Percentiles rank a stretch among this genome's conserved stretches.
phyloP scores from a whole-genome alignment of 53 echinoderm and acorn worm genomes.

The Echinarachnius parma region DNA sequence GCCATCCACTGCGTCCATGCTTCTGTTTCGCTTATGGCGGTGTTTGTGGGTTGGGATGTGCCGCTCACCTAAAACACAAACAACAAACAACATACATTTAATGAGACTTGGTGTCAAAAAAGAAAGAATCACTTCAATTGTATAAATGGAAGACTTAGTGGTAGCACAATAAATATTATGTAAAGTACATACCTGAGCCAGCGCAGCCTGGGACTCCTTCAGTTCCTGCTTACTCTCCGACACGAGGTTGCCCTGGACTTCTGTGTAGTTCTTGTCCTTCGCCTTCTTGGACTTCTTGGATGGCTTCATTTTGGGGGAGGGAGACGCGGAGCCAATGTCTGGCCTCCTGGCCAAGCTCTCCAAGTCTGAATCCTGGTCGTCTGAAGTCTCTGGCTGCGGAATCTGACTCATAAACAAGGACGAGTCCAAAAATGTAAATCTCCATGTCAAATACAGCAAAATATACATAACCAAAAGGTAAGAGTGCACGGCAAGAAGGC shows the following conservation, averaged over 20 bases:
- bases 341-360: conserved; percentile 12
- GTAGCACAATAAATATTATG: conserved; percentile 9
- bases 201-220: conserved; percentile 29
- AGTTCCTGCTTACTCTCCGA: conserved; percentile 25
- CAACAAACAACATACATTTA: conserved; percentile 6
- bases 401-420: conserved; percentile 16
- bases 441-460: conserved; percentile 20
- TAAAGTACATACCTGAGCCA: conserved; percentile 6
- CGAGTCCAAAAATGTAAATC: conserved; percentile 4
- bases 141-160: conserved; percentile 3
- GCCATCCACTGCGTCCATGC: conserved; percentile 32
- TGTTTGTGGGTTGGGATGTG: conserved; percentile 10
- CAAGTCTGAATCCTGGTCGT: conserved; percentile 5
- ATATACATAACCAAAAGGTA: conserved; percentile 5
- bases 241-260: conserved; percentile 16
- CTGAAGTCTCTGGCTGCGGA: conserved; percentile 7
- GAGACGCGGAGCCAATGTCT: conserved; percentile 9
- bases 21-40: conserved; percentile 16
- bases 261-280: not conserved
- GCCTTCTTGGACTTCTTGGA: conserved; percentile 17
- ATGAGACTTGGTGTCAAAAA: conserved; percentile 22
- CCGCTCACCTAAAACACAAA: conserved; percentile 18
- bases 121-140: not conserved
- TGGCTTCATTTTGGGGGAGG: conserved; percentile 14
- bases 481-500: conserved; percentile 32